These are phyloP conservation scores for Gasterosteus nipponicus DNA, from an alignment of 2,113 vertebrate genomes.

Conservation along the genomic window DNA sequence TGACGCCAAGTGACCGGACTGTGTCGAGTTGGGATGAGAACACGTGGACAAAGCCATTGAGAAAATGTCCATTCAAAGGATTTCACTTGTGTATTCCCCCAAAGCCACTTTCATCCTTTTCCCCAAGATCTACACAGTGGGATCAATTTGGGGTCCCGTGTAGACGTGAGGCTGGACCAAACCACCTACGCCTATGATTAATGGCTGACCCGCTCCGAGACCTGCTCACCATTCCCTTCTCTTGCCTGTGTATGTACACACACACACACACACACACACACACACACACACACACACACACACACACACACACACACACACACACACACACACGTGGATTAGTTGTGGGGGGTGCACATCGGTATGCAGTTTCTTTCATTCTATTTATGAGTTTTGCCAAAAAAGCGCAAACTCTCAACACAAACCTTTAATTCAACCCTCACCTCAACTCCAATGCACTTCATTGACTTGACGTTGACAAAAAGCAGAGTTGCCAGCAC, in stretches of 20 bases:
- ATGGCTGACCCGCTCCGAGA: slow-evolving; percentile 2
- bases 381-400: slow-evolving; percentile 29
- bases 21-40: too few relatives aligned
- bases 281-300: slow-evolving; percentile 4
- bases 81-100: neutral
- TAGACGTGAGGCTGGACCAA: neutral
- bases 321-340: slow-evolving; percentile 6
- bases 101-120: neutral
- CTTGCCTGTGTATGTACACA: neutral
- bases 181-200: slow-evolving; percentile 17
- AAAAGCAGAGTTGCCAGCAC: slow-evolving; percentile 69
- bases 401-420: slow-evolving; percentile 2
- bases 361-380: slow-evolving; percentile 21
- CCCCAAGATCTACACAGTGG: neutral
- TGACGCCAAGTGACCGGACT: too few relatives aligned
- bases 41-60: neutral
- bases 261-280: slow-evolving; percentile 2
- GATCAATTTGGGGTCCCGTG: neutral
- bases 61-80: neutral
- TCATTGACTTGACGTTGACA: slow-evolving; percentile 74
- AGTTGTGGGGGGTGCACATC: neutral
- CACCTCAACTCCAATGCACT: slow-evolving; percentile 55
- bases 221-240: neutral
- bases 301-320: neutral
- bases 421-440: slow-evolving; percentile 32